Evolutionary conservation across 2,888 invertebrate species (phyloP).

Genomic region (Notocelia uddmanniana): DNA sequence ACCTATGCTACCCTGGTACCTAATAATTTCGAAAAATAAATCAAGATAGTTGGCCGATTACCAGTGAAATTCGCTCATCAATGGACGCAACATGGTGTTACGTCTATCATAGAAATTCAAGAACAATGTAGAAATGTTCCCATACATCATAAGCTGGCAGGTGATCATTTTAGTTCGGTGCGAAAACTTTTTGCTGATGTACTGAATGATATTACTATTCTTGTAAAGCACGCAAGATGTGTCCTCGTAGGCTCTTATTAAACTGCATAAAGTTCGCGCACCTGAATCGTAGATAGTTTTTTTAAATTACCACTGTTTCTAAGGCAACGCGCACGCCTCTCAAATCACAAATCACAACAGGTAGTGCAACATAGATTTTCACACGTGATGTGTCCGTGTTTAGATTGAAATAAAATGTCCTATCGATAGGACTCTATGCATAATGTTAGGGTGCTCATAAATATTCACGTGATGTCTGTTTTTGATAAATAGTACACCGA

Average conservation of each 20-base stretch:
- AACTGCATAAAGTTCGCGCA: slow-evolving; percentile 36
- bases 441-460: slow-evolving; percentile 25
- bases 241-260: background rate
- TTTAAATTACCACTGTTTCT: slow-evolving; percentile 67
- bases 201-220: background rate
- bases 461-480: slow-evolving; percentile 38
- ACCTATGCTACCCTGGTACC: slow-evolving; percentile 57
- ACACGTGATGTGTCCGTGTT: background rate
- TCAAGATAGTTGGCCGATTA: slow-evolving; percentile 22
- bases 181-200: slow-evolving; percentile 29
- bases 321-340: slow-evolving; percentile 68
- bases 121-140: slow-evolving; percentile 81
- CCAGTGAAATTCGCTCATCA: slow-evolving; percentile 47
- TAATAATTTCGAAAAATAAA: slow-evolving; percentile 7
- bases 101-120: slow-evolving; percentile 56
- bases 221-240: slow-evolving; percentile 1
- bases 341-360: slow-evolving; percentile 47
- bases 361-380: slow-evolving; percentile 32
- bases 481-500: slow-evolving; percentile 37
- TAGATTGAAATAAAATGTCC: background rate
- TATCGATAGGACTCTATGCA: slow-evolving; percentile 27
- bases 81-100: slow-evolving; percentile 52
- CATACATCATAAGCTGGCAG: slow-evolving; percentile 80
- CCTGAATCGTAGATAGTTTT: slow-evolving; percentile 57
- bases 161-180: slow-evolving; percentile 63